Evolutionary conservation across 1,140 invertebrate genomes (phyloP).

Genomic region (Ptiloglossa arizonensis): DNA sequence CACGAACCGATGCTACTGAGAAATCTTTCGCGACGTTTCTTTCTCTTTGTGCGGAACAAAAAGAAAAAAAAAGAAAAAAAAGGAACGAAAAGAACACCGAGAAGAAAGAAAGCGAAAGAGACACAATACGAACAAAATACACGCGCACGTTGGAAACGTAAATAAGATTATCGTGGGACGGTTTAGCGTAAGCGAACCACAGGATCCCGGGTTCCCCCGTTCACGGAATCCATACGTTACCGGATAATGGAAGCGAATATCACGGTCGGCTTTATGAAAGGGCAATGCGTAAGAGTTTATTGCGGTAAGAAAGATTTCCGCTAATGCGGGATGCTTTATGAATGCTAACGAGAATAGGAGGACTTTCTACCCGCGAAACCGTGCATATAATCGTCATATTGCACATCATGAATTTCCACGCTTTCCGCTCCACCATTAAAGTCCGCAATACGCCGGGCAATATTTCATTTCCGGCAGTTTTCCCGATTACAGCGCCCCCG

Average conservation of each 20-base stretch:
- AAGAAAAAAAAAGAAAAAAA: too few species aligned
- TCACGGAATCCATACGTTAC: not conserved
- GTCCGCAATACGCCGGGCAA: not conserved
- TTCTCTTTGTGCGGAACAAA: too few species aligned
- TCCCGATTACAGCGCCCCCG: constrained; percentile 9
- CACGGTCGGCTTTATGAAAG: not conserved
- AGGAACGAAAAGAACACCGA: too few species aligned
- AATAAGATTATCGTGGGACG: constrained; percentile 1
- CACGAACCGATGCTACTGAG: too few species aligned
- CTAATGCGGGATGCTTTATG: constrained; percentile 14
- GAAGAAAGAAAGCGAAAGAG: too few species aligned
- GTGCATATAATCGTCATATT: constrained; percentile 28
- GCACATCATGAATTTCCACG: constrained; percentile 34
- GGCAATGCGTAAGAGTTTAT: not conserved
- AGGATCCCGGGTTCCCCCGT: not conserved
- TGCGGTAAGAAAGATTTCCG: not conserved
- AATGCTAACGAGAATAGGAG: constrained; percentile 26
- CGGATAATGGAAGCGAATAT: not conserved
- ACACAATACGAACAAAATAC: too few species aligned
- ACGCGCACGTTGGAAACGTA: not conserved
- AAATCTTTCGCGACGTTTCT: not conserved
- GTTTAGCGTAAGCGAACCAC: not conserved
- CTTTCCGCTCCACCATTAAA: constrained; percentile 27
- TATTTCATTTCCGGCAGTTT: constrained; percentile 40
- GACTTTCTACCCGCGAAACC: constrained; percentile 10